Evolutionary conservation across 1,140 invertebrate genomes (phyloP).

Genomic region (Akabosia matsudoensis): DNA sequence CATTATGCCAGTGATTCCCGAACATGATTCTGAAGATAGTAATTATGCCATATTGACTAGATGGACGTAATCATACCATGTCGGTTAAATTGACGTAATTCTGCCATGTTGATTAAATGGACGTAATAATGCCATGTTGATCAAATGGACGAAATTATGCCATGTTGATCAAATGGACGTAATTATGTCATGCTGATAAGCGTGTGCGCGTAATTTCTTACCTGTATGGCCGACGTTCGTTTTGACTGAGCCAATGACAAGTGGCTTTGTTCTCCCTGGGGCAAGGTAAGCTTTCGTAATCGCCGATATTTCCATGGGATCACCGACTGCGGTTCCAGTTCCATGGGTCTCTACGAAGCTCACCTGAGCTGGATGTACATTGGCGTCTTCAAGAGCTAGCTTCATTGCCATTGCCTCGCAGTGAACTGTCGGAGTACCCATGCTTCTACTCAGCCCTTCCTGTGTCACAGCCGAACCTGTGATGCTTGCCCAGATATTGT

Average conservation of each 20-base stretch:
- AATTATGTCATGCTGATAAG: too few relatives aligned
- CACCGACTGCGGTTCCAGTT: constrained; percentile 16
- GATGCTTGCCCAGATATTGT: neutral
- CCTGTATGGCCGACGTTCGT: constrained; percentile 25
- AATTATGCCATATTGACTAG: too few relatives aligned
- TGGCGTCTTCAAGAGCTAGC: neutral
- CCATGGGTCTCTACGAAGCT: constrained; percentile 23
- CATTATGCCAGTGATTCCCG: constrained; percentile 24
- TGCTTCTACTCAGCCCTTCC: neutral
- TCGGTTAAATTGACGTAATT: too few relatives aligned
- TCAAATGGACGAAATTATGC: too few relatives aligned
- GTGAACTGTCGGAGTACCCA: constrained; percentile 20
- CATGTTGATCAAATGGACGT: too few relatives aligned
- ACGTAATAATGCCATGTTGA: too few relatives aligned
- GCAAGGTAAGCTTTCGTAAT: constrained; percentile 2
- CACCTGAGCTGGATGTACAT: neutral
- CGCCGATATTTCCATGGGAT: constrained; percentile 25
- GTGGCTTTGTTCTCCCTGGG: neutral
- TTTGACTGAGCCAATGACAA: constrained; percentile 21
- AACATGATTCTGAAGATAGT: constrained; percentile 24
- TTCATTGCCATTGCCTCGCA: constrained; percentile 20
- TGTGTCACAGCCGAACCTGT: neutral
- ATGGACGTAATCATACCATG: too few relatives aligned
- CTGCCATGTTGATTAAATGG: too few relatives aligned
- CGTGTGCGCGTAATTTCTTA: too few relatives aligned